Evolutionary conservation across 2,888 invertebrate genomes (phyloP).

Genomic region (Nemurella pictetii): DNA sequence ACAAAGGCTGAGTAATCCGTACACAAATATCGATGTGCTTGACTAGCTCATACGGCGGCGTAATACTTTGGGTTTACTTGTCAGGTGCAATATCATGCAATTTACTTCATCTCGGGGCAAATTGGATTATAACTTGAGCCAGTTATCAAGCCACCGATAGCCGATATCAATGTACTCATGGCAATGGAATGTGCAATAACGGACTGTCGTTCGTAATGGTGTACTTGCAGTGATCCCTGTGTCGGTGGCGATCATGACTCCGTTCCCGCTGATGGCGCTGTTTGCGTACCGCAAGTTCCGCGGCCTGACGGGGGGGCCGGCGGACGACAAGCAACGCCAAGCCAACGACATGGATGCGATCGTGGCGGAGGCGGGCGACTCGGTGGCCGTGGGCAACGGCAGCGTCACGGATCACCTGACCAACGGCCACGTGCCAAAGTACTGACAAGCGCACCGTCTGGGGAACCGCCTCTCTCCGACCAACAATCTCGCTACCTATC

Average conservation of each 20-base stretch:
- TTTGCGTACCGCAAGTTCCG: constrained; percentile 46
- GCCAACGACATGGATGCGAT: not conserved
- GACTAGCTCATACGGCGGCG: too few relatives aligned
- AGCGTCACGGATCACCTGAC: not conserved
- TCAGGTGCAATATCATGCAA: too few relatives aligned
- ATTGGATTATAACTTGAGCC: too few relatives aligned
- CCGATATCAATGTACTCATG: too few relatives aligned
- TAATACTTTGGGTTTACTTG: too few relatives aligned
- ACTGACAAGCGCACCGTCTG: not conserved
- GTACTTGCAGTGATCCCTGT: constrained; percentile 76
- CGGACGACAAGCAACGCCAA: not conserved
- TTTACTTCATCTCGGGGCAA: too few relatives aligned
- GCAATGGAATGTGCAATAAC: too few relatives aligned
- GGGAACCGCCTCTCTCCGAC: not conserved
- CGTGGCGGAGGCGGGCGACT: not conserved
- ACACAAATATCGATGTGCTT: too few relatives aligned
- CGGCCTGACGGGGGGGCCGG: not conserved
- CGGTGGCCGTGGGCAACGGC: not conserved
- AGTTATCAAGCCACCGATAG: too few relatives aligned
- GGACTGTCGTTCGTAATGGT: too few relatives aligned
- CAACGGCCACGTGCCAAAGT: not conserved
- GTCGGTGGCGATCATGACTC: constrained; percentile 91
- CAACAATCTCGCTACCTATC: too few relatives aligned
- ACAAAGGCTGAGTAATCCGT: too few relatives aligned
- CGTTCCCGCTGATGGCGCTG: constrained; percentile 73